Evolutionary conservation across 2,113 vertebrate species (phyloP), one percentile per base, ranked within the genome.

Genomic region (Pterocles orientalis): DNA sequence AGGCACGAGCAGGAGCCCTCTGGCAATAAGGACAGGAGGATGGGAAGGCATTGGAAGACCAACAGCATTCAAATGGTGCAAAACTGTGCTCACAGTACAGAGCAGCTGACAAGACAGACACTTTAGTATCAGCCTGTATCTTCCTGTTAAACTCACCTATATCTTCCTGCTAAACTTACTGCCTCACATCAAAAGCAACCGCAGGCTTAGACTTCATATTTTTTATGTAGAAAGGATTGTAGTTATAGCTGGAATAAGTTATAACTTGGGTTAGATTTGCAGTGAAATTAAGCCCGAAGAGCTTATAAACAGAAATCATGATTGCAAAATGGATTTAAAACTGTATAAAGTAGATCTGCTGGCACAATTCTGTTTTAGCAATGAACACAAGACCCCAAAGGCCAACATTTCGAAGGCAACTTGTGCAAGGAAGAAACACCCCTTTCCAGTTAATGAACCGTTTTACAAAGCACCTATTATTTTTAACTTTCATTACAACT

Each of bases 251-350:
- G 43, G 51, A 86, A 54, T 68, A 69, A 66, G 43, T 86, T 92
- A 70, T 26, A 88, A 69, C 21, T 94, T 26, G 53, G 56, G 68
- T 62, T 93, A 75, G n/a, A 47, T 94, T 95, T 64, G 18, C 43
- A 41, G 26, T 71, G 88, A 81, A 92, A 93, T 90, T 62, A 60
- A 86, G 34, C 41, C 73, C 50, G 33, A 71, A 86, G 51, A 81
- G 33, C 60, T 96, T 90, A 92, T 62, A 90, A 93, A 78, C 64
- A 92, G 64, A 94, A 78, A 47, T 15, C 18, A 72, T 90, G 79
- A 64, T 78, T 78, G 43, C 88, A 75, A 81, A 91, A 92, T 71
- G 80, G 50, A 81, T 95, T 81, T 90, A n/a, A 80, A 90, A 60
- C 45, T 58, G 39, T 54, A 20, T 77, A 69, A 94, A 73, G 58